These are phyloP conservation scores for Alauda arvensis DNA, from an alignment of 2,797 vertebrate species.

Conservation along the genomic window DNA sequence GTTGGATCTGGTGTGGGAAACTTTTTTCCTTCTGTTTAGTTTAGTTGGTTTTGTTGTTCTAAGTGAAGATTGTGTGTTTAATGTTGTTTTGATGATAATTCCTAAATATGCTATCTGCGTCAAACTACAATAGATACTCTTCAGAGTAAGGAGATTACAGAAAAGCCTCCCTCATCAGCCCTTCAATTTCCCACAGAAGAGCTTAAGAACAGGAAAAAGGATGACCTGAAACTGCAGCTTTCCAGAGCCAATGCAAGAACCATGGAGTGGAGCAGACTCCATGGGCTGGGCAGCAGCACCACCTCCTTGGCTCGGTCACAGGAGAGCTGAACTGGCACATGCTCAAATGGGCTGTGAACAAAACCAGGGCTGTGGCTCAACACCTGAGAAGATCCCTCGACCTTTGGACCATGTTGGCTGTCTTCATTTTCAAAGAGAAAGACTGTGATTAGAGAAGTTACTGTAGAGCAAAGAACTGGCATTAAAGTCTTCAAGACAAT, in stretches of 20 bases:
- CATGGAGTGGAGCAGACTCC: not conserved
- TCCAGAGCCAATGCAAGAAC: not conserved
- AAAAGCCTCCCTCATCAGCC: not conserved
- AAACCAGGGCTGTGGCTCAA: not conserved
- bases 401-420: not conserved
- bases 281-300: not conserved
- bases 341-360: not conserved
- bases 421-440: not conserved
- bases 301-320: accelerated
- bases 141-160: not conserved
- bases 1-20: not conserved
- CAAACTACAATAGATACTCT: not conserved
- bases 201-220: not conserved
- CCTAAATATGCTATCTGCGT: not conserved
- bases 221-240: not conserved
- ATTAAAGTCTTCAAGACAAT: not conserved
- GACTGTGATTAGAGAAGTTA: not conserved
- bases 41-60: not conserved
- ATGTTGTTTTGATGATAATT: not conserved
- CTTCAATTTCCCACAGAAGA: not conserved
- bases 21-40: not conserved
- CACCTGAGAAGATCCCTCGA: not conserved
- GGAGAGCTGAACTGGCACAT: not conserved
- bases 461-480: not conserved
- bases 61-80: not conserved